Evolutionary conservation across 37 sponge, comb jelly and placozoan genomes (phyloP).

Genomic region (Oopsacas minuta): DNA sequence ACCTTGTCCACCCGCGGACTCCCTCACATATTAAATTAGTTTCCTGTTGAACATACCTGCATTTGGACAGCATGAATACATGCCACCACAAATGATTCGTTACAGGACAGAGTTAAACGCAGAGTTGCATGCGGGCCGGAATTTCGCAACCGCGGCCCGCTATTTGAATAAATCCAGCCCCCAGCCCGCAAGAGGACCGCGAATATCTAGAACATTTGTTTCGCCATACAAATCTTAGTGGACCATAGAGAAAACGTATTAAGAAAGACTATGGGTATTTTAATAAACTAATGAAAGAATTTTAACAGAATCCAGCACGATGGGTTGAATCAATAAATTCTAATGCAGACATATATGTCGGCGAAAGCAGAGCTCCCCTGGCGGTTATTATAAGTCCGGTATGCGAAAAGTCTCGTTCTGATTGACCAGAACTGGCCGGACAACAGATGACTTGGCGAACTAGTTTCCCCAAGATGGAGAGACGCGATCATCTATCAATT

Average conservation of each 20-base stretch:
- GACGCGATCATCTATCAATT: conserved; percentile 4
- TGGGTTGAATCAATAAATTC: conserved; percentile 17
- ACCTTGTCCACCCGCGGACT: no score
- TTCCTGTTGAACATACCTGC: no score
- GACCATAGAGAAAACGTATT: conserved; percentile 11
- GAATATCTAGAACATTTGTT: conserved; percentile 19
- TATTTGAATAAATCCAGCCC: neutral
- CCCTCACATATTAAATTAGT: no score
- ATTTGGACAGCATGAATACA: no score
- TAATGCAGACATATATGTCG: conserved; percentile 17
- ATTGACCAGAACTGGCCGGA: conserved; percentile 17
- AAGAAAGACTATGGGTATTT: conserved; percentile 14
- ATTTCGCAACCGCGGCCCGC: conserved; percentile 1
- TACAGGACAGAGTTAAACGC: no score
- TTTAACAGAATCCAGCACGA: conserved; percentile 14
- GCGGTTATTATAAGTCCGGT: conserved; percentile 20
- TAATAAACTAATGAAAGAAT: conserved; percentile 15
- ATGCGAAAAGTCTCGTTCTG: conserved; percentile 20
- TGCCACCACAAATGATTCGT: no score
- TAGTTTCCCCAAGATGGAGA: neutral
- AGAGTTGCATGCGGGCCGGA: conserved; percentile 20
- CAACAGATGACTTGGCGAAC: conserved; percentile 19
- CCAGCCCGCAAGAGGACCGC: neutral
- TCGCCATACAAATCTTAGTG: conserved; percentile 14
- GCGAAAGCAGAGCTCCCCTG: conserved; percentile 11